Conservation (phyloP, 2,113 vertebrate species). For the Mastomys coucha region DNA sequence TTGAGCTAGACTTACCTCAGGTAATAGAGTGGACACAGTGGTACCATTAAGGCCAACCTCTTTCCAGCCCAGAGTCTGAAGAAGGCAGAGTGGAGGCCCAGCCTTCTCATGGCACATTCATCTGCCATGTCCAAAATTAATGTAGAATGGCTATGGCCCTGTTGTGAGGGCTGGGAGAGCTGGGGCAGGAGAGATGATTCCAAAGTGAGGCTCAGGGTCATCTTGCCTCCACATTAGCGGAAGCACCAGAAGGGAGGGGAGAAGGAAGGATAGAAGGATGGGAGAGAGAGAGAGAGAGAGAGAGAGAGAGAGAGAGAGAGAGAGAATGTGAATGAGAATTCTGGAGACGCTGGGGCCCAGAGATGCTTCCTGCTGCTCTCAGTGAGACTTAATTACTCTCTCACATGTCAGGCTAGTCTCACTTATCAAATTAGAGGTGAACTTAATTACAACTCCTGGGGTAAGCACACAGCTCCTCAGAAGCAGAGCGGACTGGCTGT, state of each 20-base stretch:
- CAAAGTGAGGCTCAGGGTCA: background rate
- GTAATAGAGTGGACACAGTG: background rate
- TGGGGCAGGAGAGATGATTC: background rate
- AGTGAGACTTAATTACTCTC: constrained; percentile 65
- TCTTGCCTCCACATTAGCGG: background rate
- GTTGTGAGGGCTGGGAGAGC: background rate
- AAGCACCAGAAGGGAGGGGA: background rate
- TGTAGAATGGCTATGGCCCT: too few species aligned
- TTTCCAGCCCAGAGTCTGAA: background rate
- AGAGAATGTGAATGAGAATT: background rate
- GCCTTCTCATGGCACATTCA: background rate
- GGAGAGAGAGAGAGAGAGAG: background rate
- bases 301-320: background rate
- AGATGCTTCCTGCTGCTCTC: background rate
- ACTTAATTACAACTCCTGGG: constrained; percentile 64
- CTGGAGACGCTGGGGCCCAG: background rate
- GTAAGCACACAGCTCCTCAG: constrained; percentile 24
- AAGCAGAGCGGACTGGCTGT: constrained; percentile 31
- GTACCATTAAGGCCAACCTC: background rate
- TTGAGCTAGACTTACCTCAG: background rate
- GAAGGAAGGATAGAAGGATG: background rate
- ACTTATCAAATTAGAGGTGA: constrained; percentile 70
- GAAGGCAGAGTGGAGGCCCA: background rate
- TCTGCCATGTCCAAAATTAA: background rate
- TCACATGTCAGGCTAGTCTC: constrained; percentile 53